These are phyloP conservation scores for Anguilla anguilla DNA, from an alignment of 2,797 vertebrate genomes.

Conservation along the genomic window DNA sequence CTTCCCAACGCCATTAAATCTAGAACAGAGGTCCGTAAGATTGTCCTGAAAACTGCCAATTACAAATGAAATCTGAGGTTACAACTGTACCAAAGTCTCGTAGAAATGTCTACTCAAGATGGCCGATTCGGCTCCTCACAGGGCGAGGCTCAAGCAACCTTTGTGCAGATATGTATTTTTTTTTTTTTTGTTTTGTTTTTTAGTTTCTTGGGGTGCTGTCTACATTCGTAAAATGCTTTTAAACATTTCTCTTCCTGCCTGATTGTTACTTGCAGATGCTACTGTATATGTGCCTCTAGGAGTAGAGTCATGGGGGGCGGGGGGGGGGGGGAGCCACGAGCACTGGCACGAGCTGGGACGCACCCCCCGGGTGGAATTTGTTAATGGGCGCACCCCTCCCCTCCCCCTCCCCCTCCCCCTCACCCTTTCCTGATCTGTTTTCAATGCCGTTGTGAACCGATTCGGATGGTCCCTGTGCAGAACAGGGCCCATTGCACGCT, in stretches of 20 bases:
- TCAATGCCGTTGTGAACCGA: too few species aligned
- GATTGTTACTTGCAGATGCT: background rate
- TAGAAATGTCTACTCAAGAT: background rate
- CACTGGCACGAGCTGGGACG: too few species aligned
- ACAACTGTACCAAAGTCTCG: background rate
- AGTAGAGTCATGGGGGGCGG: background rate
- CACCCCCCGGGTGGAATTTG: too few species aligned
- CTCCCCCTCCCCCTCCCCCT: background rate
- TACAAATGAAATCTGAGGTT: background rate
- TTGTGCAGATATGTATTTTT: background rate
- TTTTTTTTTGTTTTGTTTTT: background rate
- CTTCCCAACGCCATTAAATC: background rate
- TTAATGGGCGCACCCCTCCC: too few species aligned
- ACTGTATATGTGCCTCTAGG: background rate
- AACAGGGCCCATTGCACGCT: background rate
- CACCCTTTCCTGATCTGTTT: background rate
- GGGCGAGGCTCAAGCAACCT: background rate
- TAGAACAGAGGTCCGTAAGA: background rate
- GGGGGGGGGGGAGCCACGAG: too few species aligned
- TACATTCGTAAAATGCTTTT: background rate
- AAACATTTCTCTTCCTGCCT: background rate
- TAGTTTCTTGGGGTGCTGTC: background rate
- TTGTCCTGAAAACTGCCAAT: constrained; percentile 2
- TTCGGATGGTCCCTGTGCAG: background rate
- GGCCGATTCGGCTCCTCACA: background rate